phyloP scores from a whole-genome alignment of 2,888 invertebrate genomes.

The Scaptomyza tumidula region DNA sequence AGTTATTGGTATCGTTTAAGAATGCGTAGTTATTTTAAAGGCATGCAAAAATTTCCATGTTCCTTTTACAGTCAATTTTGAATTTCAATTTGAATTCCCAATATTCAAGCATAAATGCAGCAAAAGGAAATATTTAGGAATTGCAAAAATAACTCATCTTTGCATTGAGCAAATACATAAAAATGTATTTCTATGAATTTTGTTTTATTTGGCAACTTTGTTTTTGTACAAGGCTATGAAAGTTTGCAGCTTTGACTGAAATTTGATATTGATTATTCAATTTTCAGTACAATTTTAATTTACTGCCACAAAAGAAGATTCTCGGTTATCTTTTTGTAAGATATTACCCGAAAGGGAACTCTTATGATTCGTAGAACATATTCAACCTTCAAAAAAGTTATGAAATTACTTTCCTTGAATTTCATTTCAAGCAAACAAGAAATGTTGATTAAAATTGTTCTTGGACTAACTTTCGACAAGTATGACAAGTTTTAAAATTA shows the following conservation, averaged over 20 bases:
- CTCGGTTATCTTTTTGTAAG: not conserved
- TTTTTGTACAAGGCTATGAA: too few species aligned
- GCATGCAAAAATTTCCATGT: not conserved
- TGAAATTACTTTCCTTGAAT: not conserved
- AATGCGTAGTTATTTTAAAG: too few species aligned
- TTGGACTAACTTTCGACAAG: not conserved
- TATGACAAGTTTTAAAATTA: not conserved
- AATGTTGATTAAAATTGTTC: not conserved
- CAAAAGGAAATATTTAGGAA: not conserved
- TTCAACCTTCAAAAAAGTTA: not conserved
- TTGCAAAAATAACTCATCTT: not conserved
- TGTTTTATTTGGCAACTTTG: too few species aligned
- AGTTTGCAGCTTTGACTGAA: too few species aligned
- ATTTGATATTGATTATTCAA: too few species aligned
- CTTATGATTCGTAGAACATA: not conserved
- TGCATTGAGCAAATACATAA: too few species aligned
- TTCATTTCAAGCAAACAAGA: not conserved
- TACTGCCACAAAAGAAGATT: not conserved
- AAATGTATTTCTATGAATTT: too few species aligned
- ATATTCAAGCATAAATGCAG: not conserved
- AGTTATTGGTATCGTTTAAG: constrained; percentile 5
- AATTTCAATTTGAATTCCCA: not conserved
- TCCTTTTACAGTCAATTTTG: not conserved
- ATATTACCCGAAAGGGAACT: too few species aligned
- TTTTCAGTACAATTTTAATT: too few species aligned